Base-by-base conservation (phyloP, 2,113 vertebrate species). In the Dipodomys spectabilis region DNA sequence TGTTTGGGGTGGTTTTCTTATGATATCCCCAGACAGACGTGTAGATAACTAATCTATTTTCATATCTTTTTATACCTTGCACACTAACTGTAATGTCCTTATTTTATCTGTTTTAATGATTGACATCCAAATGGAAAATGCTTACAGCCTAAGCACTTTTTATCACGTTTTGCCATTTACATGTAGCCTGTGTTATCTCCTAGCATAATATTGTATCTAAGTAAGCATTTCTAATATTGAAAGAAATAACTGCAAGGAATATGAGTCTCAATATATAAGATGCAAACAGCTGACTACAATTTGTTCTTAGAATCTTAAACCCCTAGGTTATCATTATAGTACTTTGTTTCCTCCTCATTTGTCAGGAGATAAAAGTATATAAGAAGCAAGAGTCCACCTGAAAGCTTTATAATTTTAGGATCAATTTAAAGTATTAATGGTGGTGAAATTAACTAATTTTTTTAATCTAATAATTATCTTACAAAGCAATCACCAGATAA, bases 391-490 rank as follows among this genome's bases (percentile, higher is more conserved):
- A 62, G 27, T 44, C 22, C 23, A 82, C 49, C 20, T 5, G 53
- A 45, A 74, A 65, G 0, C 65, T 82, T 92, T 65, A 62, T 57
- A 69, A 86, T 60, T 85, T 92, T 82, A 19, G 4, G 12, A 75
- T 19, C 23, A 69, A 91, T 7, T 79, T 64, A 64, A 78, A 68
- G 10, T 57, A 84, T 0, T 69, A 22, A 57, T 88, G 60, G 32
- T 81, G 64, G 84, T 11, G 1, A 82, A 85, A 8, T 68, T 85
- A 23, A 67, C 77, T 79, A 78, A 88, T 45, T 85, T 93, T 93
- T 88, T 85, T 25, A 86, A 96, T 78, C 6, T 1, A 71, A 57
- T 62, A 28, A 84, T 57, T 6, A 27, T 69, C 25, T 72, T 64
- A 81, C 2, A 75, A 75, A 93, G 71, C 3, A 35, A 44, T 68